phyloP scores from a whole-genome alignment of 2,888 invertebrate genomes.

The Torymus texanus region DNA sequence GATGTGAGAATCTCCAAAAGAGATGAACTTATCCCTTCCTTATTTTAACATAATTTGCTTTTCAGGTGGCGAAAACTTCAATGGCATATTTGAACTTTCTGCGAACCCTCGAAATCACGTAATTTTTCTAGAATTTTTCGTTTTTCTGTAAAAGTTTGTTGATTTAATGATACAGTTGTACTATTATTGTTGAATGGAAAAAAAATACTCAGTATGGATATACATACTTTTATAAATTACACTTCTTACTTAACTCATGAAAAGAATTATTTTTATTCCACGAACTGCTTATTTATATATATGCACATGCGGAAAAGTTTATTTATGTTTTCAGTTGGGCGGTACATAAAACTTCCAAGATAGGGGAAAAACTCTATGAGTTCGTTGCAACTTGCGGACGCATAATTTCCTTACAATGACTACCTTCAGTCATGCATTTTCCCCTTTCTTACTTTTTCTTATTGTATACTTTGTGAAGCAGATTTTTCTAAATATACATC shows the following conservation, averaged over 20 bases:
- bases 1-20: slow-evolving; percentile 59
- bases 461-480: not conserved
- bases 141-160: slow-evolving; percentile 15
- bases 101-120: slow-evolving; percentile 62
- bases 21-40: not conserved
- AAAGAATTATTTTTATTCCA: too few relatives aligned
- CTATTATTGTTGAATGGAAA: slow-evolving; percentile 25
- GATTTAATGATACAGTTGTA: slow-evolving; percentile 3
- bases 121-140: not conserved
- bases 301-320: not conserved
- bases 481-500: too few relatives aligned
- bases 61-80: slow-evolving; percentile 67
- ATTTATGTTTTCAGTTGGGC: not conserved
- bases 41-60: not conserved
- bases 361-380: not conserved
- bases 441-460: slow-evolving; percentile 5
- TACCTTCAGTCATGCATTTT: not conserved
- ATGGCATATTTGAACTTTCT: slow-evolving; percentile 68
- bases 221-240: slow-evolving; percentile 28
- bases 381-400: not conserved
- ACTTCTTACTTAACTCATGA: not conserved
- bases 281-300: not conserved
- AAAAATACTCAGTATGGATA: slow-evolving; percentile 37
- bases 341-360: not conserved
- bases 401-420: not conserved